Conservation (phyloP, 1,140 invertebrate genomes). For the Streblospio benedicti region DNA sequence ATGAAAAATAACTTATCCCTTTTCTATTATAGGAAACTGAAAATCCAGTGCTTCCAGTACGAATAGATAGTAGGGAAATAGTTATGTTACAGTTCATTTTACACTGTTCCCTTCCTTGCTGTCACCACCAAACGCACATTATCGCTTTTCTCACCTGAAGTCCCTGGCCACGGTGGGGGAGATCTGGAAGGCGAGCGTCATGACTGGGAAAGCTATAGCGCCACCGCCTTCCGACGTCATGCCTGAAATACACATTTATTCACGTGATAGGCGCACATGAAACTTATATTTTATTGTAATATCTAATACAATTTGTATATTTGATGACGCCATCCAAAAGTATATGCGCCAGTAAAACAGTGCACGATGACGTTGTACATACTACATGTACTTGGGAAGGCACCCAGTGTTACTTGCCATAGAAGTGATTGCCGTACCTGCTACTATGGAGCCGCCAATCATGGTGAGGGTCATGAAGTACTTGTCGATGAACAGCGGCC, state of each 20-base stretch:
- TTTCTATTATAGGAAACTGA: too few species aligned
- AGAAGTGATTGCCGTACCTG: constrained; percentile 1
- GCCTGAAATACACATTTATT: constrained; percentile 16
- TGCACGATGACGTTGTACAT: not conserved
- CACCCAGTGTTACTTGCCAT: not conserved
- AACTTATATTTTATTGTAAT: not conserved
- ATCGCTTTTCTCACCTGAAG: too few species aligned
- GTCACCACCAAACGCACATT: too few species aligned
- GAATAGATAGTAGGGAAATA: too few species aligned
- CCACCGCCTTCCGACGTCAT: constrained; percentile 33
- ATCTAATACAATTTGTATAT: not conserved
- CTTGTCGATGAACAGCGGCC: constrained; percentile 11
- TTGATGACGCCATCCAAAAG: not conserved
- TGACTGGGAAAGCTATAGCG: constrained; percentile 33
- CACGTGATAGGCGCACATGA: not conserved
- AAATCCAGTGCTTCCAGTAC: too few species aligned
- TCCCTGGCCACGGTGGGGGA: constrained; percentile 28
- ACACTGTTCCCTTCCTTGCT: too few species aligned
- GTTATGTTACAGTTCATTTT: too few species aligned
- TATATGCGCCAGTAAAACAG: not conserved
- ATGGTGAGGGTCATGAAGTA: constrained; percentile 11
- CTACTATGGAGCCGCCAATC: constrained; percentile 8
- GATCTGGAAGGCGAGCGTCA: constrained; percentile 30
- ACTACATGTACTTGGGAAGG: not conserved
- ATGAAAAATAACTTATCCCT: too few species aligned